These are phyloP conservation scores for Thryonomys swinderianus DNA, from an alignment of 2,113 vertebrate species.

Conservation along the genomic window DNA sequence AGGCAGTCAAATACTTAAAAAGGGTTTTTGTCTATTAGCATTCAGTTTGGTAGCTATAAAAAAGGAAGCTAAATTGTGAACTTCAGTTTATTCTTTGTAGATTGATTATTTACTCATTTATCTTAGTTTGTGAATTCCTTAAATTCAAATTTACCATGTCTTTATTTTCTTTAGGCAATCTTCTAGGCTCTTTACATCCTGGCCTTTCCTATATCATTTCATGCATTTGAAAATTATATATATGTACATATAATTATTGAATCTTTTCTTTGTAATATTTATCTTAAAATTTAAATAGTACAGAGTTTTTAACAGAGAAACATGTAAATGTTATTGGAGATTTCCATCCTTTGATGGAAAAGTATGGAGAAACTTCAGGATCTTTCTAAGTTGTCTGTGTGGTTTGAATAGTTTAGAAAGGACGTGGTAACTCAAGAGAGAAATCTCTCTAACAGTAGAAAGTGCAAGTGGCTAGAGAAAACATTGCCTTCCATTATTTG, in stretches of 20 bases:
- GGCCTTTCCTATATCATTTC: not conserved
- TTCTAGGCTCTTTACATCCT: not conserved
- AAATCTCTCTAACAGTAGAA: conserved; percentile 3
- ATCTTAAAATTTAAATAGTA: not conserved
- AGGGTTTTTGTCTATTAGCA: not conserved
- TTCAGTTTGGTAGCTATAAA: not conserved
- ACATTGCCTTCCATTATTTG: not conserved
- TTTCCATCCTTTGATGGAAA: not conserved
- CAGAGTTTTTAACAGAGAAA: not conserved
- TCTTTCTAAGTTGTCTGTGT: not conserved
- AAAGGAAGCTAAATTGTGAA: not conserved
- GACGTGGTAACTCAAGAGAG: not conserved
- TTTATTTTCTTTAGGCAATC: not conserved
- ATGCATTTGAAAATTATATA: not conserved
- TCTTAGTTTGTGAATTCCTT: not conserved
- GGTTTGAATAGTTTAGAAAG: not conserved
- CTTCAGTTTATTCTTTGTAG: not conserved
- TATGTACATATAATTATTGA: not conserved
- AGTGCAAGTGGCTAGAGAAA: not conserved
- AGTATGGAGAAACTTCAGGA: not conserved
- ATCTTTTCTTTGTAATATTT: not conserved
- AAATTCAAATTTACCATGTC: not conserved
- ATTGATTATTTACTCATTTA: not conserved
- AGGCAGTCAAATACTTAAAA: not conserved
- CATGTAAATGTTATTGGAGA: not conserved